Evolutionary conservation across 2,797 vertebrate genomes (phyloP), one percentile per base, ranked within the genome.

Genomic region (Sebastes vulpes): DNA sequence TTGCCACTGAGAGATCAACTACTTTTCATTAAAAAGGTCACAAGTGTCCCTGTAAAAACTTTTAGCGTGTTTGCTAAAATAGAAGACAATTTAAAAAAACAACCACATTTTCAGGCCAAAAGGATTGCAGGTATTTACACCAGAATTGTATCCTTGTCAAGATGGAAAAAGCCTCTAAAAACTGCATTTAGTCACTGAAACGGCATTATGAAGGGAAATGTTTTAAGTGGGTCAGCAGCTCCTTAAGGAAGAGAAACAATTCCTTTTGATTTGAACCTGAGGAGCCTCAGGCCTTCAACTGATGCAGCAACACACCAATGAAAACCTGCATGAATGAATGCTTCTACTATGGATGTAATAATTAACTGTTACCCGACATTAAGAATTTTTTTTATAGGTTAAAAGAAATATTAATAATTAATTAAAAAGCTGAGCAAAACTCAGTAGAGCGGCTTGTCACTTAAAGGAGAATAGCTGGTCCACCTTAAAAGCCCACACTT

Each of bases 221-320:
- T 60, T 65, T 59, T 14, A 85, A 85, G 31, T 87, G 63, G 77
- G 75, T 89, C 78, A 83, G 42, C 28, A 54, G 66, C 72, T 72
- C 46, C 72, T 87, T 66, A 5, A 38, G 28, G 56, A 58, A 77
- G 26, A 48, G 12, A 68, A 73, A 38, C 38, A 16, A 26, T 25
- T 2, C 32, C 25, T 18, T 2, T 54, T 32, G 58, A 72, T 53
- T 25, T 65, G 59, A 77, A 66, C 72, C 72, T 65, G 59, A 69
- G n/a, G 38, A 35, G 73, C 71, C 84, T 63, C 9, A 12, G 72
- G 53, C 56, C 42, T 77, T 58, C 42, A 56, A 79, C 54, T 65
- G 61, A 77, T 64, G 70, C 58, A 60, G 65, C n/a, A 69, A 70
- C 64, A 79, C 60, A 60, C n/a, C 3, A 58, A 59, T 65, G 5